Evolutionary conservation across 1,140 invertebrate species (phyloP), one percentile per base, ranked within the genome.

Genomic region (Macrotrachela quadricornifera): DNA sequence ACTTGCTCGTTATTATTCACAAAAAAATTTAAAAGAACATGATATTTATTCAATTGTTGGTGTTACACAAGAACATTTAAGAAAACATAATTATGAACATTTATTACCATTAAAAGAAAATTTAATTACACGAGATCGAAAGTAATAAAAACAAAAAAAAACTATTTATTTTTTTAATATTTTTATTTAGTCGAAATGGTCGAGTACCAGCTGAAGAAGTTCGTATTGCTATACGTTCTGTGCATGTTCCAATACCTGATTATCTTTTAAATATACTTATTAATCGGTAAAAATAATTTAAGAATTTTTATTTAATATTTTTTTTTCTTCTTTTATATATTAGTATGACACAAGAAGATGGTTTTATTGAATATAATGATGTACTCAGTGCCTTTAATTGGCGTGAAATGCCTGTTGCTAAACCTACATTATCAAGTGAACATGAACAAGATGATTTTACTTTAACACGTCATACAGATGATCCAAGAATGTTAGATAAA

Each of bases 41-140:
- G 59, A 52, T 45, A 40, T 49, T n/a, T 41, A 57, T 36, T 46
- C 44, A 18, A 56, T 69, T 46, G 54, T 62, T 11, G 60, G 64
- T 16, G 61, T 67, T 43, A 58, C 61, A 11, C 67, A 69, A 51
- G 67, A 69, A 56, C 60, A 68, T 48, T 59, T 69, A 17, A 59
- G 65, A 46, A 67, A 66, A 55, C 60, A 59, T 47, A 69, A 69
- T 57, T 69, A 61, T 58, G 67, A 69, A 54, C 60, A 58, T 39
- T 67, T 67, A 58, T 54, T 50, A 16, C 62, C 59, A 56, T 52
- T 68, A n/a, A 53, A 59, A 17, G 61, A 63, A 39, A 57, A 55
- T 30, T 59, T 64, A 54, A 55, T 59, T 50, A 56, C 64, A 38
- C 44, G 44, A 14, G 17, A n/a, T 21, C 15, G 45, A 51, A 40